Evolutionary conservation across 2,797 vertebrate species (phyloP).

Genomic region (Anniella stebbinsi): DNA sequence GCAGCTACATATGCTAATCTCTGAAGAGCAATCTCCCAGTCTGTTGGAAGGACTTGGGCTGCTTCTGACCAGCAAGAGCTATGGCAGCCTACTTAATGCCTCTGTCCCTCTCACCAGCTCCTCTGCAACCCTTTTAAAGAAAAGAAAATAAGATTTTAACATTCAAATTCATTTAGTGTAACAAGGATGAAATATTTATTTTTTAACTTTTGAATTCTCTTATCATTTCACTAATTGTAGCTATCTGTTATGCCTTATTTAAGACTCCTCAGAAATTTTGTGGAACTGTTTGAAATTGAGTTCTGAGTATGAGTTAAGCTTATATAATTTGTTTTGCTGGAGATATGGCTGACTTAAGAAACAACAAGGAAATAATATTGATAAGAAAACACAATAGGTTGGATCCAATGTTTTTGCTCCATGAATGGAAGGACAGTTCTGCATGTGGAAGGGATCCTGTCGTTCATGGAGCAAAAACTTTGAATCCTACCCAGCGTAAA

Average conservation of each 20-base stretch:
- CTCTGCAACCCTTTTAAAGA: background rate
- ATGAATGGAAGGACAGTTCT: background rate
- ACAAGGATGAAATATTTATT: background rate
- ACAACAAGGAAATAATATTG: constrained; percentile 85
- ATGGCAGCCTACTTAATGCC: background rate
- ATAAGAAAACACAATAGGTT: constrained; percentile 81
- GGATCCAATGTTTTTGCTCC: background rate
- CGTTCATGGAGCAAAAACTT: background rate
- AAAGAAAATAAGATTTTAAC: background rate
- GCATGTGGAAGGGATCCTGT: constrained; percentile 8
- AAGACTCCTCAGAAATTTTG: constrained; percentile 21
- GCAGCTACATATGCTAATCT: background rate
- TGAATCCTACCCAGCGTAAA: constrained; percentile 40
- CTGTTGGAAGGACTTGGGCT: background rate
- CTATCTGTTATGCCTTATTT: background rate
- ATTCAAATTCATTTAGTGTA: background rate
- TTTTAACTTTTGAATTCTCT: background rate
- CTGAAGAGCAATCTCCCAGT: background rate
- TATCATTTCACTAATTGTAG: background rate
- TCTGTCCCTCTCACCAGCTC: background rate
- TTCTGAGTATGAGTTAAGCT: constrained; percentile 51
- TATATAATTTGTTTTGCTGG: constrained; percentile 56
- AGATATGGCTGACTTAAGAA: constrained; percentile 65
- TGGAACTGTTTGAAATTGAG: background rate
- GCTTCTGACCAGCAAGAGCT: background rate